phyloP scores from a whole-genome alignment of 2,888 invertebrate species.

The Ephialtes manifestator region DNA sequence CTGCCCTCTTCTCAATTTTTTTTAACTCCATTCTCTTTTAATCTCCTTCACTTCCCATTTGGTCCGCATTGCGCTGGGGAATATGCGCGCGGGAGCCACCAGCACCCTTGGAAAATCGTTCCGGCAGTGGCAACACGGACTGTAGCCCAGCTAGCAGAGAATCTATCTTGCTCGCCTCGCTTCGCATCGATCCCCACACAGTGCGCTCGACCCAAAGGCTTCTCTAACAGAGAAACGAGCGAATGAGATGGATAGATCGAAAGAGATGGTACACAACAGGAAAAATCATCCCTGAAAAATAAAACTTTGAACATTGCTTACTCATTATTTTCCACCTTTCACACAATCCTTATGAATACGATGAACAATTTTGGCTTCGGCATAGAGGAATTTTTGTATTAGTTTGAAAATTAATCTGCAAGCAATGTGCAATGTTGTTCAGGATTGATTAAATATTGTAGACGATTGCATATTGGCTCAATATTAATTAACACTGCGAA shows the following conservation, averaged over 20 bases:
- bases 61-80: constrained; percentile 64
- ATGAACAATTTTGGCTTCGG: neutral
- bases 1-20: constrained; percentile 48
- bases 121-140: constrained; percentile 49
- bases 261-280: constrained; percentile 13
- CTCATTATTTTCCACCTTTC: constrained; percentile 11
- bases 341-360: neutral
- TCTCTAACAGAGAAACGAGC: constrained; percentile 29
- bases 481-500: neutral
- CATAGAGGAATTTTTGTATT: neutral
- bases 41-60: constrained; percentile 69
- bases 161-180: constrained; percentile 58
- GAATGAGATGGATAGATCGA: constrained; percentile 37
- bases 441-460: neutral
- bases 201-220: constrained; percentile 45
- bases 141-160: constrained; percentile 53
- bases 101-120: constrained; percentile 62
- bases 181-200: constrained; percentile 58
- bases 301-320: neutral
- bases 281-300: neutral
- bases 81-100: constrained; percentile 57
- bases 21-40: constrained; percentile 65
- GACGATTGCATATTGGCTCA: neutral
- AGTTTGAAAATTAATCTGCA: neutral
- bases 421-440: neutral